A percentile compares a stretch with the other conserved stretches of the same genome.
Evolutionary conservation across 1,140 invertebrate species (phyloP).

Genomic region (Anagrus nilaparvatae): DNA sequence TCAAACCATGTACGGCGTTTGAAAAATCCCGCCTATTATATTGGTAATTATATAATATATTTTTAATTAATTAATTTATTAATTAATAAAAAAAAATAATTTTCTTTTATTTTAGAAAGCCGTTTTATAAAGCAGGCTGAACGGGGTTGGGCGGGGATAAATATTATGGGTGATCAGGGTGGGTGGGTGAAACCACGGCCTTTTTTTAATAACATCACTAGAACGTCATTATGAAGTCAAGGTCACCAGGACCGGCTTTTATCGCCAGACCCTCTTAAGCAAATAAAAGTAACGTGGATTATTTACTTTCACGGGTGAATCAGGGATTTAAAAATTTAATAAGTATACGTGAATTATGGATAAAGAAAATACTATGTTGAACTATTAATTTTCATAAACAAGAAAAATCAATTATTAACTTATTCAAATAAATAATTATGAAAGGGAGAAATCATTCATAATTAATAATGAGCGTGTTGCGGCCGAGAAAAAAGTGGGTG

Average conservation of each 20-base stretch:
- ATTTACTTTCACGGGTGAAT: too few species aligned
- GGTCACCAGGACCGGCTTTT: slow-evolving; percentile 26
- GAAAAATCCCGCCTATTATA: slow-evolving; percentile 44
- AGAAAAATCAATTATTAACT: slow-evolving; percentile 4
- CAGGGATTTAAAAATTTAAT: too few species aligned
- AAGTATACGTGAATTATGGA: too few species aligned
- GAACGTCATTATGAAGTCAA: slow-evolving; percentile 38
- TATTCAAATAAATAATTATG: slow-evolving; percentile 5
- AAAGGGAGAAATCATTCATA: slow-evolving; percentile 12
- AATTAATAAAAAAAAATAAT: slow-evolving; percentile 3
- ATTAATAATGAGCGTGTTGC: slow-evolving; percentile 9
- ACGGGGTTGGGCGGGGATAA: slow-evolving; percentile 42
- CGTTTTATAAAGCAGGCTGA: slow-evolving; percentile 38
- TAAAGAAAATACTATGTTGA: too few species aligned
- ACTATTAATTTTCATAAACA: too few species aligned
- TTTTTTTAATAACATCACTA: slow-evolving; percentile 42
- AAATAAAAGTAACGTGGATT: too few species aligned
- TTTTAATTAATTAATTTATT: not conserved
- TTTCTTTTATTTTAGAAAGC: slow-evolving; percentile 35
- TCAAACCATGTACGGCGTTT: slow-evolving; percentile 73
- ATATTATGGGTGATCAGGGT: slow-evolving; percentile 41
- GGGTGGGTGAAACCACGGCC: slow-evolving; percentile 49
- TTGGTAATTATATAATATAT: slow-evolving; percentile 25
- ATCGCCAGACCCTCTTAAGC: slow-evolving; percentile 19
- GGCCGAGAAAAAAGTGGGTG: slow-evolving; percentile 17